These are phyloP conservation scores for Trichomalopsis sarcophagae DNA, from an alignment of 1,140 invertebrate genomes.

Conservation along the genomic window DNA sequence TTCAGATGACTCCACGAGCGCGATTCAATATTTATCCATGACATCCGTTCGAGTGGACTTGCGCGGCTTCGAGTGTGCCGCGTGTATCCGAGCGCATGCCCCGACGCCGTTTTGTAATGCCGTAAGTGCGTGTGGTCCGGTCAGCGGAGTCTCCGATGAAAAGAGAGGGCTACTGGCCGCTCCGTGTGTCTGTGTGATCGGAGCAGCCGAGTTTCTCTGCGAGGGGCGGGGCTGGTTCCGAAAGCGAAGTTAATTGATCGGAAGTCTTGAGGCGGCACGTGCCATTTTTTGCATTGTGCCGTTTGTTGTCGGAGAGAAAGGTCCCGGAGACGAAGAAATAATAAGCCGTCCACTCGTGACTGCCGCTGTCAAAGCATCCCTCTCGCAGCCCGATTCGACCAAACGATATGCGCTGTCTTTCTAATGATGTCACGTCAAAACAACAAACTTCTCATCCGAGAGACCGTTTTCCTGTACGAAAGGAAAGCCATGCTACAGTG, in stretches of 20 bases:
- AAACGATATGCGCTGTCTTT: too few relatives aligned
- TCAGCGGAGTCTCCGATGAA: not conserved
- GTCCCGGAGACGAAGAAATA: constrained; percentile 13
- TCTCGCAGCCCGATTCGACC: not conserved
- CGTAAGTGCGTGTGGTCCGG: not conserved
- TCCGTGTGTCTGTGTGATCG: not conserved
- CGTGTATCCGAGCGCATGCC: constrained; percentile 7
- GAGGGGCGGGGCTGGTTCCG: constrained; percentile 32
- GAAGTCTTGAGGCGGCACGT: constrained; percentile 69
- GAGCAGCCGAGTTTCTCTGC: not conserved
- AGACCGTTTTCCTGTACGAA: too few relatives aligned
- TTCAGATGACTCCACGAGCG: constrained; percentile 30
- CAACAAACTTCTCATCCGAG: too few relatives aligned
- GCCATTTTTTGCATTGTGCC: constrained; percentile 45
- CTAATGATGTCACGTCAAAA: too few relatives aligned
- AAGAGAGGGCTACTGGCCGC: constrained; percentile 9
- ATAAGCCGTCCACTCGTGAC: not conserved
- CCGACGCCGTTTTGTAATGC: constrained; percentile 21
- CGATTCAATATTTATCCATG: constrained; percentile 22
- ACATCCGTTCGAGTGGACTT: constrained; percentile 1
- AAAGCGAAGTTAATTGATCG: constrained; percentile 68
- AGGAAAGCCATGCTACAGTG: too few relatives aligned
- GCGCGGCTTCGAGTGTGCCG: constrained; percentile 1
- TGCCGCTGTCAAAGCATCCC: not conserved
- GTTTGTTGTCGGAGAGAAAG: not conserved